phyloP scores from a whole-genome alignment of 1,140 invertebrate species.

The Brachionus rubens region DNA sequence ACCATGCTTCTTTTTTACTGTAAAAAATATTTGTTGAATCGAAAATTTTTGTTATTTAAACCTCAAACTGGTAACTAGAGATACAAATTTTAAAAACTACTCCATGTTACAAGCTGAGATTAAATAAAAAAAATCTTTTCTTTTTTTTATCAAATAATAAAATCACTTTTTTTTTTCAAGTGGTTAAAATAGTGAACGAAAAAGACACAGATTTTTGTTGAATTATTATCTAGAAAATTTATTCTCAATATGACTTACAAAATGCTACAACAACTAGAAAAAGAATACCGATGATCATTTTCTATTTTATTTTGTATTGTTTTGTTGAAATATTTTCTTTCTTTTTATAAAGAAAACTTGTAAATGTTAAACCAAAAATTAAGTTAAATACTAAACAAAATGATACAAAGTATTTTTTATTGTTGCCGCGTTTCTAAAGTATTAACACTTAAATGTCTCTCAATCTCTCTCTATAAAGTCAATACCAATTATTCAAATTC shows the following conservation, averaged over 20 bases:
- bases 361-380: too few species aligned
- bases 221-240: background rate
- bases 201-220: background rate
- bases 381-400: too few species aligned
- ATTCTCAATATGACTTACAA: conserved; percentile 19
- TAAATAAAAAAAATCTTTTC: conserved; percentile 28
- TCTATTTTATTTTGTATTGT: too few species aligned
- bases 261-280: too few species aligned
- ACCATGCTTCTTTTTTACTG: background rate
- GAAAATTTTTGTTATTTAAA: conserved; percentile 16
- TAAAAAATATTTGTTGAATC: background rate
- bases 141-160: background rate
- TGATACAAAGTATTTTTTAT: too few species aligned
- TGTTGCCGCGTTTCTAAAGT: too few species aligned
- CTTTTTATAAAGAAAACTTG: too few species aligned
- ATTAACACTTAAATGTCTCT: too few species aligned
- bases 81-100: conserved; percentile 23
- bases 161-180: background rate
- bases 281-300: too few species aligned
- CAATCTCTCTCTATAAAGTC: too few species aligned
- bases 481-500: too few species aligned
- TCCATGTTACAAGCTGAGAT: conserved; percentile 47
- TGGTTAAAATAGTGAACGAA: background rate
- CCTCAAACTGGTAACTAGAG: conserved; percentile 46
- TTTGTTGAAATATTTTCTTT: too few species aligned